A percentile compares a stretch with the other conserved stretches of the same genome.
These are phyloP conservation scores for Typhlichthys subterraneus DNA, from an alignment of 2,797 vertebrate species.

Conservation along the genomic window DNA sequence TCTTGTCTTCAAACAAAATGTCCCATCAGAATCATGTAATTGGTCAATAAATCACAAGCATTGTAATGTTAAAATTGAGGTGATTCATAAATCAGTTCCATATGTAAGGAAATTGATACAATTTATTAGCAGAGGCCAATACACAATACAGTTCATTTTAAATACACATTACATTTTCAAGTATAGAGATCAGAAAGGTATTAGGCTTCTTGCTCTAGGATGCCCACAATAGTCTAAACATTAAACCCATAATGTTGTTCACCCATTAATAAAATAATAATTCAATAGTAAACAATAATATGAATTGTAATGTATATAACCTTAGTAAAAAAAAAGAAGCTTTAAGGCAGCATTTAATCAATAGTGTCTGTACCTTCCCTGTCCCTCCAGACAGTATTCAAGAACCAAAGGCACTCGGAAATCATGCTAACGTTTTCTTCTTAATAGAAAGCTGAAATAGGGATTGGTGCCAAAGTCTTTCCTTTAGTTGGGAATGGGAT, in stretches of 20 bases:
- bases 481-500: slow-evolving; percentile 19
- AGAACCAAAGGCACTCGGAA: slow-evolving; percentile 30
- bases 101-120: slow-evolving; percentile 9
- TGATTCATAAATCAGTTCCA: slow-evolving; percentile 20
- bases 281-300: too few species aligned
- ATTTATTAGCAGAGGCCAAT: background rate
- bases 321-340: too few species aligned
- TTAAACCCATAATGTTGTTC: too few species aligned
- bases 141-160: too few species aligned
- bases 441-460: slow-evolving; percentile 22
- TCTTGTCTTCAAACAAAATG: slow-evolving; percentile 50
- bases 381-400: slow-evolving; percentile 9
- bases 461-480: slow-evolving; percentile 24
- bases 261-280: too few species aligned
- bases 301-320: too few species aligned
- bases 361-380: slow-evolving; percentile 13
- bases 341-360: slow-evolving; percentile 34
- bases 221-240: too few species aligned
- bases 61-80: slow-evolving; percentile 6
- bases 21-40: slow-evolving; percentile 34
- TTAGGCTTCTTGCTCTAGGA: too few species aligned
- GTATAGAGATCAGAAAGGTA: too few species aligned
- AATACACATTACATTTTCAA: too few species aligned
- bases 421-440: slow-evolving; percentile 31
- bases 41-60: slow-evolving; percentile 30